Percentiles rank a stretch among this genome's conserved stretches.
Conservation (phyloP, 2,113 vertebrate genomes). For the Protobothrops mucrosquamatus region DNA sequence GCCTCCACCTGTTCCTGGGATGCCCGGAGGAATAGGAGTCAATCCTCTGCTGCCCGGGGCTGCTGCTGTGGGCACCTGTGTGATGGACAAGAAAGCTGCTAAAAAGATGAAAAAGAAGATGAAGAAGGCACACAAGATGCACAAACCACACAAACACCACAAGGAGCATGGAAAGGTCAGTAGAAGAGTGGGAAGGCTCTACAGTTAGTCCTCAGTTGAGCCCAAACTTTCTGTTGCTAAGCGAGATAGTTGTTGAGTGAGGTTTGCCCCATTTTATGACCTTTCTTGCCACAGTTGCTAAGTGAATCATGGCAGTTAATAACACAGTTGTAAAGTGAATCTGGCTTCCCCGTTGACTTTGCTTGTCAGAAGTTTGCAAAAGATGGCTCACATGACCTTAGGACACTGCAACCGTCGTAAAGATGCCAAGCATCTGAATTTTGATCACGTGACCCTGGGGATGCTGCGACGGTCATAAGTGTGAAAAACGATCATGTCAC, state of each 20-base stretch:
- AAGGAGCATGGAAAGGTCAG: constrained; percentile 75
- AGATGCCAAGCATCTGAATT: neutral
- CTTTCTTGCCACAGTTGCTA: neutral
- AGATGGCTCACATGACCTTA: neutral
- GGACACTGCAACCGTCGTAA: neutral
- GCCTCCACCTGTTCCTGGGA: constrained; percentile 61
- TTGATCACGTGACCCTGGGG: neutral
- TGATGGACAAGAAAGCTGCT: constrained; percentile 75
- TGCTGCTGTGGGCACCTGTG: constrained; percentile 55
- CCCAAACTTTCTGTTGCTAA: neutral
- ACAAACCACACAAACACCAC: constrained; percentile 63
- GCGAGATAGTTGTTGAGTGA: neutral
- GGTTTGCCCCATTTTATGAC: neutral
- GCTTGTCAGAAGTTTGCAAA: neutral
- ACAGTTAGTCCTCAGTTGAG: neutral
- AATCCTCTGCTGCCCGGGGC: constrained; percentile 66
- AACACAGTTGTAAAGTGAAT: neutral
- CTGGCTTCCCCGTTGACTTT: neutral
- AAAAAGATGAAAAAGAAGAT: constrained; percentile 82
- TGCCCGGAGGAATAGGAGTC: constrained; percentile 46
- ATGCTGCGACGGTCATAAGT: neutral
- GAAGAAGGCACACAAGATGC: constrained; percentile 77
- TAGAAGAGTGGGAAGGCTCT: too few species aligned
- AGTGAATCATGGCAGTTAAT: neutral
- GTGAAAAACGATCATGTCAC: neutral